Percentiles rank a stretch among this genome's conserved stretches.
phyloP scores from a whole-genome alignment of 2,113 vertebrate species.

The Cinclus mexicanus region DNA sequence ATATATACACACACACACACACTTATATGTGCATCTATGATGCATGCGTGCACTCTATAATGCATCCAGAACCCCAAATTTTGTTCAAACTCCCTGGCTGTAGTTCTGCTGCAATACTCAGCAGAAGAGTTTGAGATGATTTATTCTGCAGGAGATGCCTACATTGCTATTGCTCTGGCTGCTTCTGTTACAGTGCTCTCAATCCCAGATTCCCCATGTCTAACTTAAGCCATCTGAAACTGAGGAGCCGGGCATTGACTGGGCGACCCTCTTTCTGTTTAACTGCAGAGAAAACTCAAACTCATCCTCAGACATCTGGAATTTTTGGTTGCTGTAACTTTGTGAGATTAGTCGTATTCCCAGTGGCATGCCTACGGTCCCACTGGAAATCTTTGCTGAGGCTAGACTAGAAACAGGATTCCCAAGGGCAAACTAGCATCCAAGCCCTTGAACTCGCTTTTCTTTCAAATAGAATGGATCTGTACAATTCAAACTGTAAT shows the following conservation, averaged over 20 bases:
- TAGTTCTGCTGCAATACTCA: background rate
- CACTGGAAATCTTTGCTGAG: background rate
- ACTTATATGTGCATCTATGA: background rate
- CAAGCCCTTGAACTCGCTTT: background rate
- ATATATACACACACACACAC: no score
- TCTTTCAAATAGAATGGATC: background rate
- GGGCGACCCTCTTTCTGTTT: background rate
- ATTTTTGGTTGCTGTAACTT: background rate
- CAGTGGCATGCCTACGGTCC: background rate
- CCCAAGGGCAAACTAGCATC: rapidly evolving
- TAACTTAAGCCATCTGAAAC: background rate
- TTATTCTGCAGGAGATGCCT: background rate
- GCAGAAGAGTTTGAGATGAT: background rate
- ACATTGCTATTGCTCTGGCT: background rate
- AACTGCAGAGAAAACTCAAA: background rate
- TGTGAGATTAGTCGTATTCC: background rate
- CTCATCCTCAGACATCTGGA: background rate
- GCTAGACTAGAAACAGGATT: background rate
- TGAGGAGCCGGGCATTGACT: background rate
- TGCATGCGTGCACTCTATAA: background rate
- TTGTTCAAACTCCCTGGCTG: background rate
- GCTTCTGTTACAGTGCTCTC: background rate
- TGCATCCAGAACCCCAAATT: background rate
- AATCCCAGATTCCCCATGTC: background rate
- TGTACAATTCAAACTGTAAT: background rate